These are phyloP conservation scores for Holacanthus passer DNA, from an alignment of 2,113 vertebrate species.

Conservation along the genomic window DNA sequence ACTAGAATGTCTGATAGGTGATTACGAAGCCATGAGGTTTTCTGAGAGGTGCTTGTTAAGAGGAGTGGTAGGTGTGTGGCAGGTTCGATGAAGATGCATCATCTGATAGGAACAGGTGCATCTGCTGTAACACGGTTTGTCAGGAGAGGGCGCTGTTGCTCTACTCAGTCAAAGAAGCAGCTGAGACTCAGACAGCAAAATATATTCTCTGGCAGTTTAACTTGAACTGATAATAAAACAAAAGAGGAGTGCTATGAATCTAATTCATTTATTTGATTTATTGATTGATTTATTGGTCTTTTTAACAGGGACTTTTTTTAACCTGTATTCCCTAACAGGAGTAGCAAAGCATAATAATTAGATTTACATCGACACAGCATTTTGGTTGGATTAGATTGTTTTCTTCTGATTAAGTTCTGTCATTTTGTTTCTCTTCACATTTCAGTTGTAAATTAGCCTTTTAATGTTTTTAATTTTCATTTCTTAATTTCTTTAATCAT, in stretches of 20 bases:
- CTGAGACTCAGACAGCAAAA: not conserved
- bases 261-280: not conserved
- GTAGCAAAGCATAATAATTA: not conserved
- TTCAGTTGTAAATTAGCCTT: not conserved
- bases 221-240: not conserved
- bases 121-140: not conserved
- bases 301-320: not conserved
- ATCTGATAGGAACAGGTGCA: not conserved
- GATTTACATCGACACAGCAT: not conserved
- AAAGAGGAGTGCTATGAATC: not conserved
- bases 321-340: not conserved
- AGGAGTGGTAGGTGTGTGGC: too few relatives aligned
- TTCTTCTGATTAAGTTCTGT: not conserved
- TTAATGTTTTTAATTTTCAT: not conserved
- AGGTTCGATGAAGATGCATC: not conserved
- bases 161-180: not conserved
- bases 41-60: not conserved
- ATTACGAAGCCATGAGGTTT: not conserved
- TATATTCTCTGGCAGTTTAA: not conserved
- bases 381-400: not conserved
- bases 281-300: not conserved
- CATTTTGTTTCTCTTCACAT: not conserved
- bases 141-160: constrained; percentile 63
- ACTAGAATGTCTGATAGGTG: not conserved
- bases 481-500: not conserved